A percentile compares a stretch with the other conserved stretches of the same genome.
Evolutionary conservation across 1,140 invertebrate species (phyloP).

Genomic region (Megathymus violae): DNA sequence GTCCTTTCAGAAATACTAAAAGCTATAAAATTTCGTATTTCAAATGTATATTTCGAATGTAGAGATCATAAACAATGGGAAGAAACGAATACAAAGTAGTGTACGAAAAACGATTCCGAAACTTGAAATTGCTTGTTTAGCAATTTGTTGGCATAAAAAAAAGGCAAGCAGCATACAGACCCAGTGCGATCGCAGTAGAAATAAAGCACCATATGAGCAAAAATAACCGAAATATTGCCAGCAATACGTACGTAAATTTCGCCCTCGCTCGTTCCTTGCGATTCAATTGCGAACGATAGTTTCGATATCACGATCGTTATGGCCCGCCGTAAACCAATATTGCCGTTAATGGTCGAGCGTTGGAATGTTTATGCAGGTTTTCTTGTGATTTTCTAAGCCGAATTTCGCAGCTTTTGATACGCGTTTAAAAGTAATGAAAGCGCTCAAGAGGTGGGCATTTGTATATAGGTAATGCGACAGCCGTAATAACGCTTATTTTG

Average conservation of each 20-base stretch:
- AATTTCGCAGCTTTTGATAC: conserved; percentile 23
- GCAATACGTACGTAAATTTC: conserved; percentile 30
- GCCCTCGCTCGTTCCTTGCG: conserved; percentile 14
- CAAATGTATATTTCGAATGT: too few relatives aligned
- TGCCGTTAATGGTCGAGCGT: conserved; percentile 47
- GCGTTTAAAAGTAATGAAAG: conserved; percentile 26
- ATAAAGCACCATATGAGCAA: conserved; percentile 29
- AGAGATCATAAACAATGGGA: neutral
- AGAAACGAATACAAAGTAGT: neutral
- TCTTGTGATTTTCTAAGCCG: conserved; percentile 35
- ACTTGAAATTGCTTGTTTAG: neutral
- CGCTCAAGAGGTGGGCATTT: conserved; percentile 7
- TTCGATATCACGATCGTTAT: conserved; percentile 48
- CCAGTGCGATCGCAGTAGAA: conserved; percentile 22
- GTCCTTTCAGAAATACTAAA: too few relatives aligned
- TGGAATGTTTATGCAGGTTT: conserved; percentile 50
- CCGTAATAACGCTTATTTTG: neutral
- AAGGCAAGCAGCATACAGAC: conserved; percentile 7
- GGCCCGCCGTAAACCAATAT: conserved; percentile 51
- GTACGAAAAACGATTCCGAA: neutral
- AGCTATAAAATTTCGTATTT: too few relatives aligned
- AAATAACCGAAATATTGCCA: conserved; percentile 34
- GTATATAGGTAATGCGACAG: conserved; percentile 16
- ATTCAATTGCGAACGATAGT: conserved; percentile 41
- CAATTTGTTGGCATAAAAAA: conserved; percentile 4